A percentile compares a stretch with the other conserved stretches of the same genome.
Evolutionary conservation across 2,888 invertebrate species (phyloP).

Genomic region (Hedya salicella): DNA sequence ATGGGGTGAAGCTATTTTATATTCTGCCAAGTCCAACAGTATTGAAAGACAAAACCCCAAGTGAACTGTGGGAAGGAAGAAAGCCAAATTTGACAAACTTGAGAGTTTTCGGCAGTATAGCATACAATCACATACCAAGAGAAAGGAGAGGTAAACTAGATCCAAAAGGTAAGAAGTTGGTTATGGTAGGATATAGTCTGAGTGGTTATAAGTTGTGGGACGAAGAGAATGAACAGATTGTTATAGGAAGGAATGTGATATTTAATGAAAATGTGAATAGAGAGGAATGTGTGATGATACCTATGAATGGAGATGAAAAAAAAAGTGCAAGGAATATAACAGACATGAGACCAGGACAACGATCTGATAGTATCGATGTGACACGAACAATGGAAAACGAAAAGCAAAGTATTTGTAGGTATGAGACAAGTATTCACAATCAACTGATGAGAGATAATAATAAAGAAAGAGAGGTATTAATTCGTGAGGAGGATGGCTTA

Average conservation of each 20-base stretch:
- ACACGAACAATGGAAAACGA: too few relatives aligned
- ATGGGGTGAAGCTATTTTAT: too few relatives aligned
- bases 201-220: constrained; percentile 16
- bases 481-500: neutral
- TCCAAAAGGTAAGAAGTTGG: constrained; percentile 27
- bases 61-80: constrained; percentile 21
- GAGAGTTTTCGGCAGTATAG: constrained; percentile 10
- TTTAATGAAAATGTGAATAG: constrained; percentile 15
- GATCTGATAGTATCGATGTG: too few relatives aligned
- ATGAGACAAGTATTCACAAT: too few relatives aligned
- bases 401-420: too few relatives aligned
- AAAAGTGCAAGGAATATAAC: too few relatives aligned
- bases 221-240: neutral
- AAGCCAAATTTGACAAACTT: constrained; percentile 43
- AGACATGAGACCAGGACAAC: too few relatives aligned
- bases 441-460: too few relatives aligned
- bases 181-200: constrained; percentile 29
- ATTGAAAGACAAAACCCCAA: constrained; percentile 12
- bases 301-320: too few relatives aligned
- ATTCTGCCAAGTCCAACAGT: constrained; percentile 9
- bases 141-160: neutral
- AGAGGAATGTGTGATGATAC: too few relatives aligned
- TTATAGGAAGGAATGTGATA: constrained; percentile 21
- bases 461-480: neutral
- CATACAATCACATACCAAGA: too few relatives aligned